Conservation (phyloP, 2,113 vertebrate species). For the Salvelinus fontinalis region DNA sequence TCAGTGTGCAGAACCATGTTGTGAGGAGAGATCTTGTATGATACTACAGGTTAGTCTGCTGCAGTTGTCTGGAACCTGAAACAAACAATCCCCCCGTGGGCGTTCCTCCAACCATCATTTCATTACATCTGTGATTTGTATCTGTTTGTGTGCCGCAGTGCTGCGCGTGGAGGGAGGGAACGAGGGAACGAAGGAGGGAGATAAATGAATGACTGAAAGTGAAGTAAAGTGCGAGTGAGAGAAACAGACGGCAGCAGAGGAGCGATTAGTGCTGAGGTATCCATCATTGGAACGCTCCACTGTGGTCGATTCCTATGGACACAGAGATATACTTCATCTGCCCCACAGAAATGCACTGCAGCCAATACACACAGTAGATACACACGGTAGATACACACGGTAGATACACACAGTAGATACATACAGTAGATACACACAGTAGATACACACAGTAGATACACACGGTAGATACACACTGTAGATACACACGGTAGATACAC, state of each 20-base stretch:
- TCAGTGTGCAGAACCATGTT: neutral
- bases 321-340: neutral
- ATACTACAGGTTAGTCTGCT: neutral
- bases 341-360: slow-evolving; percentile 9
- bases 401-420: no score
- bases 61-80: neutral
- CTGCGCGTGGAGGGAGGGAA: neutral
- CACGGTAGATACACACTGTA: neutral
- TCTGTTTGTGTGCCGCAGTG: slow-evolving; percentile 65
- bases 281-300: slow-evolving; percentile 59
- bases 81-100: slow-evolving; percentile 34
- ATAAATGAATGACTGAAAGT: slow-evolving; percentile 62
- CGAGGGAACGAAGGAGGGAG: slow-evolving; percentile 30
- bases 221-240: slow-evolving; percentile 61
- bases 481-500: no score
- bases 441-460: no score
- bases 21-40: neutral
- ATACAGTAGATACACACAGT: no score
- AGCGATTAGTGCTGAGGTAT: slow-evolving; percentile 70
- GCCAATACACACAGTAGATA: slow-evolving; percentile 3
- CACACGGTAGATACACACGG: neutral
- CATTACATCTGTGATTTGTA: slow-evolving; percentile 69
- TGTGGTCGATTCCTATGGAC: slow-evolving; percentile 61
- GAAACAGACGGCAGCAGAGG: slow-evolving; percentile 66
- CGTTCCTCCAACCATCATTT: slow-evolving; percentile 53